Evolutionary conservation across 2,888 invertebrate species (phyloP), one percentile per base, ranked within the genome.

Genomic region (Leptopilina drosophilae): DNA sequence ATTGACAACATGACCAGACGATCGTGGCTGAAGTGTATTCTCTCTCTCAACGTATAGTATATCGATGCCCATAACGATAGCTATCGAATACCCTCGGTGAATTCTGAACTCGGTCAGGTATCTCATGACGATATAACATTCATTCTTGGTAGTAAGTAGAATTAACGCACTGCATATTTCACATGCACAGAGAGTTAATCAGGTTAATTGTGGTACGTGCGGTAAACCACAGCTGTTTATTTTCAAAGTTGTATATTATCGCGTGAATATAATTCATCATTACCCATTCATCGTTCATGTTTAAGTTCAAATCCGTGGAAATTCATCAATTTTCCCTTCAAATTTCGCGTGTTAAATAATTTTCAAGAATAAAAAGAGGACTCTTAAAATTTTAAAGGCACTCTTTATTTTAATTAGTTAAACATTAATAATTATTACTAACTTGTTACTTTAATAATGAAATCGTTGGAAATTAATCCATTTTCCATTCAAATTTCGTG

Each of bases 71-170:
- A 14, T 49, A 53, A 11, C 15, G 67, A 53, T 69, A 49, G 12
- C 26, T 53, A 69, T 69, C 67, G 67, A 49, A 67, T 67, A 67
- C 49, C 66, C 20, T 67, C 7, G 15, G 49, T 67, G 67, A 6
- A 67, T 67, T 62, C 12, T 7, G 12, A 67, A 67, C 67, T 42
- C 65, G 65, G 65, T 66, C 66, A 66, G 66, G 66, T 66, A 46
- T 15, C 67, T 49, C 20, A 46, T 67, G 46, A 20, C 67, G 67
- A 67, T 67, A 46, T 49, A 67, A 49, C 67, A 12, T 20, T 67
- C 49, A 49, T 67, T 67, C 67, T 67, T 49, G 67, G 67, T 49
- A 5, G 46, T 62, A 62, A 62, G 26, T 20, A 46, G 49, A n/a
- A 67, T 49, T 67, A 67, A 67, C 20, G 20, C 26, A 20, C 20